A percentile compares a stretch with the other conserved stretches of the same genome.
phyloP scores from a whole-genome alignment of 2,113 vertebrate genomes.

The Myanophis thanlyinensis region DNA sequence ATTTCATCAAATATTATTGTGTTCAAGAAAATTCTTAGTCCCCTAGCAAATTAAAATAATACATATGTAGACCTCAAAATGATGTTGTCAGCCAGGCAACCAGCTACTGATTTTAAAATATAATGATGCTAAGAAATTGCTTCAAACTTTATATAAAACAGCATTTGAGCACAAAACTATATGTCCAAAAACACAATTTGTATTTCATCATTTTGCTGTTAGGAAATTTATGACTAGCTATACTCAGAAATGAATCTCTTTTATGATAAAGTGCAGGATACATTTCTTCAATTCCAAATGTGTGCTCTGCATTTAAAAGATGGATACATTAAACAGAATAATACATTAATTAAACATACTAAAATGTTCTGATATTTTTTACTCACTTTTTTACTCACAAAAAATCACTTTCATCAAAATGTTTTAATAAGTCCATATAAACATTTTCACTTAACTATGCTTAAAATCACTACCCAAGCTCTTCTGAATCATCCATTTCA shows the following conservation, averaged over 20 bases:
- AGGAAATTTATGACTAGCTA: no score
- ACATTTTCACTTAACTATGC: background rate
- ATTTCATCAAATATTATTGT: background rate
- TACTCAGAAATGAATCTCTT: background rate
- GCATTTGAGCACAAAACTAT: background rate
- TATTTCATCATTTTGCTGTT: no score
- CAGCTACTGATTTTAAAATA: background rate
- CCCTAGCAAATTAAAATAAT: background rate
- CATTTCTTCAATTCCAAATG: background rate
- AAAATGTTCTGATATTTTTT: background rate
- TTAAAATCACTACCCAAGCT: background rate
- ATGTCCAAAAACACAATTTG: no score
- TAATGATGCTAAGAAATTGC: background rate
- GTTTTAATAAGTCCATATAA: background rate
- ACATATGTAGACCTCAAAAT: background rate
- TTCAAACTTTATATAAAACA: background rate
- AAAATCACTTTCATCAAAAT: background rate
- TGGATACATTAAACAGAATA: background rate
- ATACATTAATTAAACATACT: background rate
- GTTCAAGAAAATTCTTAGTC: background rate
- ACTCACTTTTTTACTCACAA: background rate
- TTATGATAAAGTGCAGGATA: background rate
- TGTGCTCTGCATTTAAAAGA: background rate
- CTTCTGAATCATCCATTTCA: background rate
- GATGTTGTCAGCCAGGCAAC: background rate